Conservation (phyloP, 1,140 invertebrate genomes). For the Armadillidium nasatum region DNA sequence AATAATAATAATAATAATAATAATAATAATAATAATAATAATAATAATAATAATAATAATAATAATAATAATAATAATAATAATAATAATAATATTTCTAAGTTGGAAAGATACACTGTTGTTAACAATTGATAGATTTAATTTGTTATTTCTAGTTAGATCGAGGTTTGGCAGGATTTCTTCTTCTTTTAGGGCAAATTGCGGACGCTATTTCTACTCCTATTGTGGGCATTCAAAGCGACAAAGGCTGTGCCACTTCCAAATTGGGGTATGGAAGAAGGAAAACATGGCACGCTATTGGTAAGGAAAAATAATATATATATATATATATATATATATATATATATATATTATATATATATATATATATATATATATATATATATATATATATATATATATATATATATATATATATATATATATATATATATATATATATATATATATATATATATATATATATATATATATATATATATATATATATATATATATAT, state of each 20-base stretch:
- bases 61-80: too few relatives aligned
- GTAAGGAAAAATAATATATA: neutral
- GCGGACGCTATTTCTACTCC: slow-evolving; percentile 17
- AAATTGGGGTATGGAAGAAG: slow-evolving; percentile 19
- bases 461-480: slow-evolving; percentile 4
- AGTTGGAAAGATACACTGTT: too few relatives aligned
- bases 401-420: neutral
- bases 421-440: slow-evolving; percentile 17
- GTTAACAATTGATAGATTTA: too few relatives aligned
- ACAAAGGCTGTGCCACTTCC: slow-evolving; percentile 4
- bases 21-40: too few relatives aligned
- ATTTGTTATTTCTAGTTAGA: slow-evolving; percentile 9
- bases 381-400: neutral
- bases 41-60: too few relatives aligned
- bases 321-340: too few relatives aligned
- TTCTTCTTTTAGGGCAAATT: slow-evolving; percentile 18
- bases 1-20: too few relatives aligned
- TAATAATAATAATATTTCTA: too few relatives aligned
- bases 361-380: too few relatives aligned
- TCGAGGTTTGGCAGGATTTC: slow-evolving; percentile 12
- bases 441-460: slow-evolving; percentile 14
- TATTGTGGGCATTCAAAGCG: slow-evolving; percentile 20
- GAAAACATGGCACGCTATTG: slow-evolving; percentile 23
- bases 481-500: too few relatives aligned
- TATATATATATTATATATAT: too few relatives aligned